Base-by-base conservation (phyloP, 2,888 invertebrate species). In the Amphipyra berbera region DNA sequence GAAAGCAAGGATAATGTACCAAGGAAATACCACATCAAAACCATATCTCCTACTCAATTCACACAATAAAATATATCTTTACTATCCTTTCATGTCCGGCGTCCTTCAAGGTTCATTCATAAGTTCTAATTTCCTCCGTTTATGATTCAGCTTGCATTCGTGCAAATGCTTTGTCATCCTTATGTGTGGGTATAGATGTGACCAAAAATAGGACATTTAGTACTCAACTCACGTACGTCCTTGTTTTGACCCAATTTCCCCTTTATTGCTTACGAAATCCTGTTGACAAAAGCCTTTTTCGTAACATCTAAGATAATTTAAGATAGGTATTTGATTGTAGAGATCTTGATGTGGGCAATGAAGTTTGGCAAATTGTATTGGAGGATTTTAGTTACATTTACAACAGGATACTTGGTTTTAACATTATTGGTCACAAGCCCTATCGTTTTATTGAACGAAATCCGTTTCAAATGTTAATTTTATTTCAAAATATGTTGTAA, bases 201-300 rank as follows among this genome's bases (percentile, higher is more conserved):
- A 68, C 79, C 78, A 74, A 79, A 78, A 76, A 73, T 58, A 80
- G 66, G 37, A 48, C 70, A 52, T 68, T 77, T 70, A 68, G 73
- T 73, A 58, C 59, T 37, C 73, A 30, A 46, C 46, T 50, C 79
- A 79, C 79, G 79, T 78, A 61, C 64, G 60, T 65, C 56, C 63
- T 67, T 65, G 59, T 75, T 78, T 76, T 77, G 83, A 84, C 83
- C 82, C 82, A 79, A 77, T 81, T 83, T 73, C 60, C 70, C 69
- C 72, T 81, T 78, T 81, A 81, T 79, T 79, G 72, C 76, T 82
- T 73, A 75, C 68, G 75, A 81, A 79, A 78, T 79, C 60, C 58
- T 70, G 76, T 81, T 74, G 73, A 76, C 76, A 70, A 68, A 62
- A 77, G 66, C 67, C 56, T 76, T 79, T 74, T 74, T 65, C 59